Evolutionary conservation across 2,797 vertebrate species (phyloP).

Genomic region (Psittacula derbiana): DNA sequence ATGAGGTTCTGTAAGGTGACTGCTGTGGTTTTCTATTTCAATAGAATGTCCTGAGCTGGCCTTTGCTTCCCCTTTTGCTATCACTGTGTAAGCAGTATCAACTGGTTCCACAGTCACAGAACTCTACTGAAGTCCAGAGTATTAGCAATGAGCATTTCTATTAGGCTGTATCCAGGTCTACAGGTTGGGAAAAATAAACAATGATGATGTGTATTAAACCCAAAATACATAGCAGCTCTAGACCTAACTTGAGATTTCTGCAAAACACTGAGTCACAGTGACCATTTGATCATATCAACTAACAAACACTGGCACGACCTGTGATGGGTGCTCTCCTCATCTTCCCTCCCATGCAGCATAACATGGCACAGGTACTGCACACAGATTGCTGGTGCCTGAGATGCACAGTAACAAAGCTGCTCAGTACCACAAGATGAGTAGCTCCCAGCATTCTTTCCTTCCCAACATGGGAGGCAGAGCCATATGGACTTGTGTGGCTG

Average conservation of each 20-base stretch:
- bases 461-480: background rate
- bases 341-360: rapidly evolving
- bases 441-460: background rate
- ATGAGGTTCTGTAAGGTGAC: background rate
- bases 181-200: background rate
- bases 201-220: background rate
- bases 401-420: background rate
- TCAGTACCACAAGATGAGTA: background rate
- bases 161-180: background rate
- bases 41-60: background rate
- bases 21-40: background rate
- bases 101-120: background rate
- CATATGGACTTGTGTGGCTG: background rate
- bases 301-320: background rate
- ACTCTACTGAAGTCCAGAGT: background rate
- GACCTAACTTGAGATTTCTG: background rate
- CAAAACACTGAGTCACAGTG: background rate
- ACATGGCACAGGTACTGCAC: background rate
- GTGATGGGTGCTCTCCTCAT: background rate
- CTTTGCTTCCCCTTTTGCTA: background rate
- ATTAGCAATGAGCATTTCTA: background rate
- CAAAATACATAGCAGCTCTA: background rate
- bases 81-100: background rate
- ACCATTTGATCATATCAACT: background rate
- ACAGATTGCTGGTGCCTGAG: rapidly evolving